These are phyloP conservation scores for Gallirallus australis DNA, from an alignment of 2,797 vertebrate species.

Conservation along the genomic window DNA sequence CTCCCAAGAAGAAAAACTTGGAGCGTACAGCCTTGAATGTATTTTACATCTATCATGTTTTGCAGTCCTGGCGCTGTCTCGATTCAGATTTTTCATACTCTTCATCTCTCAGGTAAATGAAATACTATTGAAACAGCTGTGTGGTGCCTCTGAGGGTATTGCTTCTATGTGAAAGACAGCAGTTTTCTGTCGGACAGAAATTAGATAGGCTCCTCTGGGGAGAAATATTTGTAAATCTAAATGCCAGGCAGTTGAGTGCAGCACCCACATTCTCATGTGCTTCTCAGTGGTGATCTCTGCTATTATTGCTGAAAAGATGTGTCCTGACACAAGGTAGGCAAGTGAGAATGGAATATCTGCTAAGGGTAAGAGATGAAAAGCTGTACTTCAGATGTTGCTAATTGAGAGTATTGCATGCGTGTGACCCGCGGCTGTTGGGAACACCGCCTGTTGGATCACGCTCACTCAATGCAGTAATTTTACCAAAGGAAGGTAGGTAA, in stretches of 20 bases:
- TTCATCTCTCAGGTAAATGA: slow-evolving; percentile 54
- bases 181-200: slow-evolving; percentile 36
- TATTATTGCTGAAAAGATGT: background rate
- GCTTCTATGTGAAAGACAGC: slow-evolving; percentile 27
- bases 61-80: background rate
- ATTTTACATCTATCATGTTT: slow-evolving; percentile 9
- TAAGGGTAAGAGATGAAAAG: background rate
- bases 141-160: slow-evolving; percentile 14
- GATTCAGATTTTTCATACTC: slow-evolving; percentile 10
- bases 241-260: slow-evolving; percentile 30
- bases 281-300: background rate
- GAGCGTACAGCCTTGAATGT: background rate
- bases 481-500: background rate
- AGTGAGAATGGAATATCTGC: background rate
- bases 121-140: slow-evolving; percentile 53
- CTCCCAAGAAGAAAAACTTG: slow-evolving; percentile 22
- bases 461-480: background rate
- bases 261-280: background rate
- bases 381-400: background rate
- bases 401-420: background rate
- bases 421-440: background rate
- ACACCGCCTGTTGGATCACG: background rate
- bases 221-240: slow-evolving; percentile 49
- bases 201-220: slow-evolving; percentile 19
- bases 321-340: background rate